A percentile compares a stretch with the other conserved stretches of the same genome.
These are phyloP conservation scores for Scaptodrosophila latifasciaeformis DNA, from an alignment of 2,888 invertebrate species.

Conservation along the genomic window DNA sequence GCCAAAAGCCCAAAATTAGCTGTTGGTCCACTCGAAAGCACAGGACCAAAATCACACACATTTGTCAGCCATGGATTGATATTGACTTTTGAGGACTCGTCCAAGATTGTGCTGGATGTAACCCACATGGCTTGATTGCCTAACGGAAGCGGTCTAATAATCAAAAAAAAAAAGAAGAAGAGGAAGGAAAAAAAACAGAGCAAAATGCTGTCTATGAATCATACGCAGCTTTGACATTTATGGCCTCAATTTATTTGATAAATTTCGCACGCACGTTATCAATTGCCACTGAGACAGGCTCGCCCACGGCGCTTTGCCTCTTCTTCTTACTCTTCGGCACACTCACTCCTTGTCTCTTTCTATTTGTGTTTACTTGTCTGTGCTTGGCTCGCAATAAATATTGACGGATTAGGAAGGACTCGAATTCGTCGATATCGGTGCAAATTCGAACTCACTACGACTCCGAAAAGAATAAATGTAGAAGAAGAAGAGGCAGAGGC, in stretches of 20 bases:
- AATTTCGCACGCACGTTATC: slow-evolving; percentile 70
- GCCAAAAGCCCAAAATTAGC: no score
- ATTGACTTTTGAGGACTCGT: slow-evolving; percentile 23
- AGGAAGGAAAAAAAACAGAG: no score
- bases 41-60: slow-evolving; percentile 24
- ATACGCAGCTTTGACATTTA: slow-evolving; percentile 68
- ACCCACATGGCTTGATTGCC: slow-evolving; percentile 25
- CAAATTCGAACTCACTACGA: slow-evolving; percentile 10
- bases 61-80: slow-evolving; percentile 46
- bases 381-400: slow-evolving; percentile 50
- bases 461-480: slow-evolving; percentile 10
- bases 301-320: slow-evolving; percentile 12
- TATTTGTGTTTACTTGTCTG: no score
- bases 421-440: no score
- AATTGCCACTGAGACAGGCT: slow-evolving; percentile 43
- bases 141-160: slow-evolving; percentile 53
- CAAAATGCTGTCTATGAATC: slow-evolving; percentile 46
- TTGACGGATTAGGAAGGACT: slow-evolving; percentile 64
- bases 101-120: slow-evolving; percentile 1
- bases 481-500: background rate
- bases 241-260: slow-evolving; percentile 70
- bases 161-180: background rate
- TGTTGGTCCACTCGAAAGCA: background rate
- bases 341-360: background rate
- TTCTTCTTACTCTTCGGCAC: background rate